Evolutionary conservation across 1,140 invertebrate genomes (phyloP).

Genomic region (Chironomus striatipennis): DNA sequence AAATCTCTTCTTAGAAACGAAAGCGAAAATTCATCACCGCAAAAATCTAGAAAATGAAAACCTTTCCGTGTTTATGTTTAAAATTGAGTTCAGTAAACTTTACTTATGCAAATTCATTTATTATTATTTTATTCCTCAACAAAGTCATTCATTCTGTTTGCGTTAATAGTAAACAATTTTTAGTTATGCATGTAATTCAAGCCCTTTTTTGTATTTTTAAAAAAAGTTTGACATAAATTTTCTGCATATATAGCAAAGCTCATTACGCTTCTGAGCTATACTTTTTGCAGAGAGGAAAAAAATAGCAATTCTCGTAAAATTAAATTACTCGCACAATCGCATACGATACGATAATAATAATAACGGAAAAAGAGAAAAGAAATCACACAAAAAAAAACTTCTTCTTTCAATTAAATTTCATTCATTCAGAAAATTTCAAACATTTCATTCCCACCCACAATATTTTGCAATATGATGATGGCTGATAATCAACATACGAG

Average conservation of each 20-base stretch:
- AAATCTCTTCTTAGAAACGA: not conserved
- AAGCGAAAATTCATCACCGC: not conserved
- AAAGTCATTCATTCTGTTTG: not conserved
- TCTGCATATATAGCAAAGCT: slow-evolving; percentile 1
- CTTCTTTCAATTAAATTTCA: not conserved
- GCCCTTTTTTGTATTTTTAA: not conserved
- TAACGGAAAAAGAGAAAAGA: not conserved
- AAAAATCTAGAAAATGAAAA: not conserved
- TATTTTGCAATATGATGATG: no score
- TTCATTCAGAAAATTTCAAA: not conserved
- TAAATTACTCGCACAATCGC: not conserved
- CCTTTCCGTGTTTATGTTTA: not conserved
- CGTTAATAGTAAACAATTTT: not conserved
- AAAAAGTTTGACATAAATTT: not conserved
- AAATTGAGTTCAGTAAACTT: not conserved
- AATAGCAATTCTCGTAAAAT: not conserved
- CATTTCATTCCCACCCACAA: not conserved
- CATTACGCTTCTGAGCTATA: not conserved
- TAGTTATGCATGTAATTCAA: not conserved
- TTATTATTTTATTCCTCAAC: not conserved
- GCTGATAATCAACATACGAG: no score
- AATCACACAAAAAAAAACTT: slow-evolving; percentile 1
- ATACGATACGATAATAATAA: not conserved
- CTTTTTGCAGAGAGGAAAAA: not conserved
- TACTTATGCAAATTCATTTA: not conserved